phyloP scores from a whole-genome alignment of 1,140 invertebrate genomes.

The Zaprionus vittiger region DNA sequence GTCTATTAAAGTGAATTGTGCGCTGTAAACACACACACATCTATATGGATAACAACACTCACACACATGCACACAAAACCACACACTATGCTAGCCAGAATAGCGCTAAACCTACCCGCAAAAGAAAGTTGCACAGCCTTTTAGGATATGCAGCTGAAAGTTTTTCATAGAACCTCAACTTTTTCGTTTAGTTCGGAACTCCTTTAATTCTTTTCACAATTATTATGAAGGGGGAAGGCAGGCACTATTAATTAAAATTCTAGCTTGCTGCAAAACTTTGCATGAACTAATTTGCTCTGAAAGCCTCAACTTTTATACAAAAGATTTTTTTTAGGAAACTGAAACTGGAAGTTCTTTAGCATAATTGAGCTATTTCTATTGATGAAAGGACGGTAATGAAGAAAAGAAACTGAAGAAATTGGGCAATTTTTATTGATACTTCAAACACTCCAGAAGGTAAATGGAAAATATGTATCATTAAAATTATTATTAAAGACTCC shows the following conservation, averaged over 20 bases:
- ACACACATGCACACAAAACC: background rate
- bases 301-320: constrained; percentile 5
- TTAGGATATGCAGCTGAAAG: constrained; percentile 5
- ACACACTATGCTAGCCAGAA: constrained; percentile 5
- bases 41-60: background rate
- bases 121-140: constrained; percentile 20
- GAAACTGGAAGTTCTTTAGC: background rate
- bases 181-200: background rate
- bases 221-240: background rate
- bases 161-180: constrained; percentile 10
- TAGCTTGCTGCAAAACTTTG: constrained; percentile 28
- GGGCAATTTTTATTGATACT: background rate
- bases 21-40: background rate
- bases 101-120: constrained; percentile 8
- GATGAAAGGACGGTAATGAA: background rate
- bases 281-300: constrained; percentile 34
- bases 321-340: background rate
- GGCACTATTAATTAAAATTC: background rate
- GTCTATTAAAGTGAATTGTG: constrained; percentile 65
- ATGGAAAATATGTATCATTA: no score
- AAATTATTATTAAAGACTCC: no score
- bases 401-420: background rate
- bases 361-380: background rate
- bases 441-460: background rate
- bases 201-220: background rate